These are phyloP conservation scores for Eueides isabella DNA, from an alignment of 1,140 invertebrate species.

Conservation along the genomic window DNA sequence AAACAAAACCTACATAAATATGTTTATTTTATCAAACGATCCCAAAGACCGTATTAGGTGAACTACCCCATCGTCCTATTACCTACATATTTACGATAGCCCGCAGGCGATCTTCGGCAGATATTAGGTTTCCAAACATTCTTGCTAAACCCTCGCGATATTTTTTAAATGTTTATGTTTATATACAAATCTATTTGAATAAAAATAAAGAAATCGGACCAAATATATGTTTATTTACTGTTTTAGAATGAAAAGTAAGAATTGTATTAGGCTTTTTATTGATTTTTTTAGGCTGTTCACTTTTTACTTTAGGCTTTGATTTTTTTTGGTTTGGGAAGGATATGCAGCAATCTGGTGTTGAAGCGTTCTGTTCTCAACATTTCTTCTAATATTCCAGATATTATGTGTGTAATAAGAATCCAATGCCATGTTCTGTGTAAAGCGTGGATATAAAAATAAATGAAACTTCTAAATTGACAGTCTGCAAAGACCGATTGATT, in stretches of 20 bases:
- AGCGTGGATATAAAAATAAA: too few relatives aligned
- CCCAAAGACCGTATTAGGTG: slow-evolving; percentile 19
- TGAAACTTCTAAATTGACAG: too few relatives aligned
- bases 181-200: slow-evolving; percentile 7
- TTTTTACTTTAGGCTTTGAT: too few relatives aligned
- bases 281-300: neutral
- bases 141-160: neutral
- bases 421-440: too few relatives aligned
- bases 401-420: too few relatives aligned
- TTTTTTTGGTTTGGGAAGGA: too few relatives aligned
- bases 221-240: neutral
- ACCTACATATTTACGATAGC: slow-evolving; percentile 22
- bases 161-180: slow-evolving; percentile 3
- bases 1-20: slow-evolving; percentile 9
- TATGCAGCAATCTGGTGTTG: too few relatives aligned
- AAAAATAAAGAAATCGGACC: neutral
- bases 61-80: slow-evolving; percentile 18
- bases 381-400: too few relatives aligned
- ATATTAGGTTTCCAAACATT: slow-evolving; percentile 24
- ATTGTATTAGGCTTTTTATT: neutral
- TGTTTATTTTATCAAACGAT: slow-evolving; percentile 23
- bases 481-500: too few relatives aligned
- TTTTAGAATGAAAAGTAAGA: neutral
- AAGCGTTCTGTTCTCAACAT: too few relatives aligned
- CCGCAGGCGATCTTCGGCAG: slow-evolving; percentile 17